Evolutionary conservation across 2,888 invertebrate genomes (phyloP).

Genomic region (Aleiodes leptofemur): DNA sequence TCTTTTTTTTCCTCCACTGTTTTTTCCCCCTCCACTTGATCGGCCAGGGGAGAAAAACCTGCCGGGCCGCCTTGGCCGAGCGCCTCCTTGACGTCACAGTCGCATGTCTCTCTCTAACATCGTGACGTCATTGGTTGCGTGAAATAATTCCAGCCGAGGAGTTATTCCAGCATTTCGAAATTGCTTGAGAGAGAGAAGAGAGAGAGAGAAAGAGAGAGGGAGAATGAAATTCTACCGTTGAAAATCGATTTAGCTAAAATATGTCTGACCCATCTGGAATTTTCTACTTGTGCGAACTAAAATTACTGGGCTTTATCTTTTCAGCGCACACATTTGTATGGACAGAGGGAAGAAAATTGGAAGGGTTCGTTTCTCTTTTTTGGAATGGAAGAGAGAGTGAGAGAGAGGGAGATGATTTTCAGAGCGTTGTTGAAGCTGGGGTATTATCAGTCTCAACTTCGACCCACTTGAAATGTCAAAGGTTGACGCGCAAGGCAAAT

Average conservation of each 20-base stretch:
- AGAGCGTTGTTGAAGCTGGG: not conserved
- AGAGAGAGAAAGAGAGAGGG: too few relatives aligned
- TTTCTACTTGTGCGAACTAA: not conserved
- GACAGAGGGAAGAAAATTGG: not conserved
- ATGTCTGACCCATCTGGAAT: slow-evolving; percentile 13
- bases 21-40: too few relatives aligned
- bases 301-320: not conserved
- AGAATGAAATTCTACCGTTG: slow-evolving; percentile 1
- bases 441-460: slow-evolving; percentile 21
- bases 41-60: too few relatives aligned
- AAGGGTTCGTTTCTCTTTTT: not conserved
- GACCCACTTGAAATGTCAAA: slow-evolving; percentile 69
- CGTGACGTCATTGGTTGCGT: slow-evolving; percentile 25
- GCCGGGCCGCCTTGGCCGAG: too few relatives aligned
- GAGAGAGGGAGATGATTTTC: not conserved
- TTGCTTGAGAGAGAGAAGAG: too few relatives aligned
- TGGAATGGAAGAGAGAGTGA: not conserved
- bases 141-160: not conserved
- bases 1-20: too few relatives aligned
- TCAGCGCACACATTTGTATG: too few relatives aligned
- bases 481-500: slow-evolving; percentile 65
- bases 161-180: not conserved
- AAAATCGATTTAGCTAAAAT: slow-evolving; percentile 22
- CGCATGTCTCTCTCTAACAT: not conserved
- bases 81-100: slow-evolving; percentile 15